A percentile compares a stretch with the other conserved stretches of the same genome.
These are phyloP conservation scores for Datnioides undecimradiatus DNA, from an alignment of 2,113 vertebrate species.

Conservation along the genomic window DNA sequence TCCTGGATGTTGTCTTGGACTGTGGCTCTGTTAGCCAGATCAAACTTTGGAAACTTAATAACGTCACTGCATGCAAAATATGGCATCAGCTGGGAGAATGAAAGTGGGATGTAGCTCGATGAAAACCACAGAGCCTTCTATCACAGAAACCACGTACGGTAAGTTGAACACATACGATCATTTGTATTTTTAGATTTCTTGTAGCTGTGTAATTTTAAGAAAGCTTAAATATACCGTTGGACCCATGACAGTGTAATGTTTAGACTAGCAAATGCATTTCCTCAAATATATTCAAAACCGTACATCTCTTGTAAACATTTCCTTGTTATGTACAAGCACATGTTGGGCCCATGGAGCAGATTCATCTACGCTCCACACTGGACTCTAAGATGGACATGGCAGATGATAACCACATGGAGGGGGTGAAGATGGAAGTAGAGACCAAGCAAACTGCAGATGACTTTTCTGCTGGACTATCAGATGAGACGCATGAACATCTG, in stretches of 20 bases:
- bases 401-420: conserved; percentile 31
- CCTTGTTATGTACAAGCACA: conserved; percentile 44
- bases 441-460: conserved; percentile 18
- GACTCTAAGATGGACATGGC: conserved; percentile 38
- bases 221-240: neutral
- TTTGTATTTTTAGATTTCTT: neutral
- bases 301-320: conserved; percentile 48
- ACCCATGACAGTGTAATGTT: neutral
- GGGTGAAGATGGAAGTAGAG: conserved; percentile 25
- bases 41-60: conserved; percentile 69
- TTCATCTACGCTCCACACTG: neutral
- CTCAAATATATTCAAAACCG: conserved; percentile 44
- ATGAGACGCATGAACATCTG: conserved; percentile 31
- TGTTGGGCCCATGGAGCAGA: conserved; percentile 36
- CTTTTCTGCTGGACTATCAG: conserved; percentile 20
- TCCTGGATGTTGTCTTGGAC: conserved; percentile 57
- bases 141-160: conserved; percentile 5
- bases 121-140: conserved; percentile 14
- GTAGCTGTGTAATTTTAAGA: conserved; percentile 4
- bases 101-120: conserved; percentile 10
- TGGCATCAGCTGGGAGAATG: conserved; percentile 11
- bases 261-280: conserved; percentile 25
- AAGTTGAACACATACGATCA: neutral
- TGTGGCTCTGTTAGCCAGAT: conserved; percentile 15
- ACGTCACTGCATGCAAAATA: conserved; percentile 81